These are phyloP conservation scores for Bellardia bayeri DNA, from an alignment of 2,888 invertebrate genomes.

Conservation along the genomic window DNA sequence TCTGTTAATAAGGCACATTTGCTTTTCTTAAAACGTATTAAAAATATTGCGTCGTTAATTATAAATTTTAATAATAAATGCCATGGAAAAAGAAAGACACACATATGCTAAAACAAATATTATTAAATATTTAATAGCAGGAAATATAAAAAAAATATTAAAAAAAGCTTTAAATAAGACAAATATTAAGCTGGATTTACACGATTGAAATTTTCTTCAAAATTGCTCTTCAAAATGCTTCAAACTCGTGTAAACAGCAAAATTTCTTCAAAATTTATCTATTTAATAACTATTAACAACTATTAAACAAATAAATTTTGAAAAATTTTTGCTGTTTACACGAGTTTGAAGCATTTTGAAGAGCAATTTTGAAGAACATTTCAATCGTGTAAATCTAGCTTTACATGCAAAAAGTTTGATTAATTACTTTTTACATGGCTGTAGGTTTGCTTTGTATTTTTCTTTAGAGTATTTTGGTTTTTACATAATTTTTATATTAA, in stretches of 20 bases:
- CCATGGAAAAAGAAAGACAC: not conserved
- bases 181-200: too few species aligned
- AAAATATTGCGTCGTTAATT: conserved; percentile 12
- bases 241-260: too few species aligned
- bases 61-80: not conserved
- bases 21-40: conserved; percentile 7
- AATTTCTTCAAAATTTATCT: too few species aligned
- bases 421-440: not conserved
- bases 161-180: not conserved
- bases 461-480: not conserved
- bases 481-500: not conserved
- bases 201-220: too few species aligned
- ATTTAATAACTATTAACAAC: too few species aligned
- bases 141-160: conserved; percentile 10
- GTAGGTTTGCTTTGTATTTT: not conserved
- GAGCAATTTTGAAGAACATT: too few species aligned
- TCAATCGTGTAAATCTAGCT: too few species aligned
- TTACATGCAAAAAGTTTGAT: not conserved
- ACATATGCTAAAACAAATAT: not conserved
- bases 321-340: too few species aligned
- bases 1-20: conserved; percentile 7
- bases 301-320: too few species aligned
- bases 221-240: too few species aligned
- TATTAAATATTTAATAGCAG: conserved; percentile 11
- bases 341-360: too few species aligned